These are phyloP conservation scores for Leptopterna dolabrata DNA, from an alignment of 2,888 invertebrate genomes.

Conservation along the genomic window DNA sequence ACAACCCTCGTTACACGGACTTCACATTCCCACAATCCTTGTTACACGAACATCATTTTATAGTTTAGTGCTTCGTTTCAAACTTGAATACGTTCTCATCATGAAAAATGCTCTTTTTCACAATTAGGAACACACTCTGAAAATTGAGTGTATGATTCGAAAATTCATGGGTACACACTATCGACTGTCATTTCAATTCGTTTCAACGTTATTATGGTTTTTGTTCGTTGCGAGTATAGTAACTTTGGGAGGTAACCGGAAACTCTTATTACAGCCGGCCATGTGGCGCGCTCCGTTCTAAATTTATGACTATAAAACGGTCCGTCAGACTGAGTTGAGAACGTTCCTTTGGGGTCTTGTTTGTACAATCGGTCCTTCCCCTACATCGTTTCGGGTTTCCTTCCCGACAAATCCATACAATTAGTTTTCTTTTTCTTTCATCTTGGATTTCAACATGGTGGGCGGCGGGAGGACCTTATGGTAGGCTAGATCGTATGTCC, in stretches of 20 bases:
- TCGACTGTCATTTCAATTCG: too few relatives aligned
- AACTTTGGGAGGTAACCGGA: background rate
- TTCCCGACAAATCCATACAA: conserved; percentile 54
- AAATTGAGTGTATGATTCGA: too few relatives aligned
- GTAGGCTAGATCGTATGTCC: background rate
- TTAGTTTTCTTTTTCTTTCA: conserved; percentile 54
- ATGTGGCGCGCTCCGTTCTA: conserved; percentile 34
- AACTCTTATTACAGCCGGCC: conserved; percentile 8
- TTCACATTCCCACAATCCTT: too few relatives aligned
- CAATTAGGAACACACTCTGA: too few relatives aligned
- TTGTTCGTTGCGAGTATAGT: background rate
- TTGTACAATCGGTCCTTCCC: conserved; percentile 50
- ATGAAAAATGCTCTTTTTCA: too few relatives aligned
- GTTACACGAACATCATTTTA: too few relatives aligned
- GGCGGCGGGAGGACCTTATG: background rate
- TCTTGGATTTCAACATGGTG: conserved; percentile 52
- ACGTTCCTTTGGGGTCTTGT: conserved; percentile 46
- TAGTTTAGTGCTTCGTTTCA: too few relatives aligned
- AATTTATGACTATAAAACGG: conserved; percentile 52
- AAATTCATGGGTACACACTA: too few relatives aligned
- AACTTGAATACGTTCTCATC: too few relatives aligned
- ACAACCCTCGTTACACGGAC: too few relatives aligned
- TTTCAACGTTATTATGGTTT: too few relatives aligned
- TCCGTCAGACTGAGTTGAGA: background rate
- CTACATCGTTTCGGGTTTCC: conserved; percentile 42